Conservation (phyloP, 2,113 vertebrate genomes). For the Todiramphus saurophagus region DNA sequence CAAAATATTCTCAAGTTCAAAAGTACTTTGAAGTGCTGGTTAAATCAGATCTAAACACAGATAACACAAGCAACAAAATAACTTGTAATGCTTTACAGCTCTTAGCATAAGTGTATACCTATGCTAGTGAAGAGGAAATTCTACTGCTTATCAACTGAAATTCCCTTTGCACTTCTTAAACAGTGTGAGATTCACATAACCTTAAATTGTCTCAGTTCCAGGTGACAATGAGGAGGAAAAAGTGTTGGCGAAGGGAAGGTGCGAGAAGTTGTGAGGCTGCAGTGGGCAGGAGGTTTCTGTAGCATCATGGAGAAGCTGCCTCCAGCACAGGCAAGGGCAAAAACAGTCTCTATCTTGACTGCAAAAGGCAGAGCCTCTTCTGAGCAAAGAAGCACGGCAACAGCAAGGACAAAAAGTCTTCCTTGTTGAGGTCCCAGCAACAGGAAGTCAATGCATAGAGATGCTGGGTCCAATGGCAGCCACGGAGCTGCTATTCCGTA, state of each 20-base stretch:
- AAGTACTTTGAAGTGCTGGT: background rate
- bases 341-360: background rate
- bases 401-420: background rate
- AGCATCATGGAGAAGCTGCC: background rate
- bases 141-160: background rate
- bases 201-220: background rate
- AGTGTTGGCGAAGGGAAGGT: background rate
- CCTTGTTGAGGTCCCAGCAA: background rate
- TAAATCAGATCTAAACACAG: conserved; percentile 12
- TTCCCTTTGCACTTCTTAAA: background rate
- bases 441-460: background rate
- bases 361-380: background rate
- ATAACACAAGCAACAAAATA: background rate
- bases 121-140: background rate
- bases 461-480: background rate
- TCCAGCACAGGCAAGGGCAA: background rate
- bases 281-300: background rate
- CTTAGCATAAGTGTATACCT: background rate
- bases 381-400: background rate
- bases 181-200: background rate
- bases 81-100: background rate
- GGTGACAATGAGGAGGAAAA: background rate
- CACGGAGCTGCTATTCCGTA: background rate
- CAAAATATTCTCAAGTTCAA: conserved; percentile 23
- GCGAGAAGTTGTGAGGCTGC: background rate